Percentiles rank a stretch among this genome's conserved stretches.
These are phyloP conservation scores for Lagenorhynchus albirostris DNA, from an alignment of 2,113 vertebrate genomes.

Conservation along the genomic window DNA sequence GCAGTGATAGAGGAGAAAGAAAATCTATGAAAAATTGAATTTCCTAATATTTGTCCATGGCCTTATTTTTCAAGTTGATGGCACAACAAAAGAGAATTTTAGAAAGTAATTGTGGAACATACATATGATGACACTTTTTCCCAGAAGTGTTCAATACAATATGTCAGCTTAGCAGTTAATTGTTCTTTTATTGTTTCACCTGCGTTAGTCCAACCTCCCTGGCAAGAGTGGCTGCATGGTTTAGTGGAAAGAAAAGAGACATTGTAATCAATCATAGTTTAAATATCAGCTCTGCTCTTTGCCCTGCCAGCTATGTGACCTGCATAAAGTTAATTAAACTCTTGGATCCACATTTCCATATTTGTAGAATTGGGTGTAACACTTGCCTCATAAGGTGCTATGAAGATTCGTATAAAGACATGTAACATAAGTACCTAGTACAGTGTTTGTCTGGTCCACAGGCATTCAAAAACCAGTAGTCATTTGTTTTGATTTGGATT, in stretches of 20 bases:
- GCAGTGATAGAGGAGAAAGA: conserved; percentile 38
- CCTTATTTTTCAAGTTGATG: conserved; percentile 68
- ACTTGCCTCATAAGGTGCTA: background rate
- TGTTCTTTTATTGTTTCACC: conserved; percentile 36
- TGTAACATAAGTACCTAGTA: background rate
- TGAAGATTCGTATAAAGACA: background rate
- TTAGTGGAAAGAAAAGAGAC: background rate
- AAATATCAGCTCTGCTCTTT: background rate
- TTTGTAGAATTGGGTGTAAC: background rate
- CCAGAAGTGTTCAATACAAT: conserved; percentile 43
- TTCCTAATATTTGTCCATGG: conserved; percentile 35
- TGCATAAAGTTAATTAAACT: background rate
- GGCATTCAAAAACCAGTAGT: background rate
- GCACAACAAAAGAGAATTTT: conserved; percentile 55
- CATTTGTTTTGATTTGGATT: background rate
- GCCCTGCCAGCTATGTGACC: background rate
- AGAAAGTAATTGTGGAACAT: conserved; percentile 53
- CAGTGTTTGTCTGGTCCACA: background rate
- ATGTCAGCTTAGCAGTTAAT: conserved; percentile 50
- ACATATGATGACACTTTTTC: conserved; percentile 50
- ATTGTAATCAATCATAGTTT: background rate
- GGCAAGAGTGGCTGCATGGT: background rate
- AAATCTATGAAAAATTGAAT: conserved; percentile 70
- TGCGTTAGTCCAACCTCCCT: background rate
- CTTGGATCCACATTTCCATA: background rate